These are phyloP conservation scores for Corapipo altera DNA, from an alignment of 2,113 vertebrate species.

Conservation along the genomic window DNA sequence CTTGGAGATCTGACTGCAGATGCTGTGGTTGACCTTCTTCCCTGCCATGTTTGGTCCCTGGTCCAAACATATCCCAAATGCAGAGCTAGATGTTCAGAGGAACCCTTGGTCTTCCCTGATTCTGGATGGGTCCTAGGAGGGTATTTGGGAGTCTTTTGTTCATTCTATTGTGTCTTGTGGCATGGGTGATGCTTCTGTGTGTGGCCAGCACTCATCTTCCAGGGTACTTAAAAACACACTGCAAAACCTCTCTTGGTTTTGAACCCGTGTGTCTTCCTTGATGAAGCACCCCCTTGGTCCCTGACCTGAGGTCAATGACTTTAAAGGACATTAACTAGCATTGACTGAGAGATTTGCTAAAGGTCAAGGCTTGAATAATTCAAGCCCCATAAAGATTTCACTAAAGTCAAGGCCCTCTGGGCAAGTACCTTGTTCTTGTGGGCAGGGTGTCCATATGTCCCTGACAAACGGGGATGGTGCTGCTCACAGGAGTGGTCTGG, in stretches of 20 bases:
- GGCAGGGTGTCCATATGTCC: neutral
- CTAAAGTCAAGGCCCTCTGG: slow-evolving; percentile 50
- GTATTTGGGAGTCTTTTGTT: neutral
- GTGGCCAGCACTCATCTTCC: neutral
- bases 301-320: slow-evolving; percentile 62
- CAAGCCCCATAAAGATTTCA: slow-evolving; percentile 55
- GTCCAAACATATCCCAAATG: neutral
- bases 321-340: slow-evolving; percentile 64
- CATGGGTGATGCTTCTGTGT: neutral
- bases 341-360: slow-evolving; percentile 68
- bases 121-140: neutral
- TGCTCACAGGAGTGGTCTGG: neutral
- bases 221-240: neutral
- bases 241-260: neutral
- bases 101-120: neutral
- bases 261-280: slow-evolving; percentile 6
- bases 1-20: neutral
- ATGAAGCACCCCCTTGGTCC: slow-evolving; percentile 61
- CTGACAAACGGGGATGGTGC: slow-evolving; percentile 17
- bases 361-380: slow-evolving; percentile 70
- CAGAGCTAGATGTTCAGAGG: neutral
- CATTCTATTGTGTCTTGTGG: rapidly evolving
- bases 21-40: neutral
- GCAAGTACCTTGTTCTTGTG: neutral
- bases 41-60: rapidly evolving